phyloP scores from a whole-genome alignment of 1,140 invertebrate genomes.

The Tribolium castaneum region DNA sequence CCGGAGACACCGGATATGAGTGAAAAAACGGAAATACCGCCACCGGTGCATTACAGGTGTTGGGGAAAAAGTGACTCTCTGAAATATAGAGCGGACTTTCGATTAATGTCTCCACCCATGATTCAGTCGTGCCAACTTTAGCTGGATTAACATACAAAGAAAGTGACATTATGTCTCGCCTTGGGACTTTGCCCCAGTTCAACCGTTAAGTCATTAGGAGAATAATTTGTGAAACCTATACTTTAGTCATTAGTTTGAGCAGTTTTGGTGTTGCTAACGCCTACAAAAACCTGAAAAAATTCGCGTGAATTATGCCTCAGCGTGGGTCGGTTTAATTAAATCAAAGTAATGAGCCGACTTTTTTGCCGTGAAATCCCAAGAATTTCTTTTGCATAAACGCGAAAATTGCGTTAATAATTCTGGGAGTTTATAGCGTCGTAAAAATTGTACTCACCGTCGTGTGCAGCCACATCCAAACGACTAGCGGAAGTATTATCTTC shows the following conservation, averaged over 20 bases:
- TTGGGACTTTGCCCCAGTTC: neutral
- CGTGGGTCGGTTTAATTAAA: neutral
- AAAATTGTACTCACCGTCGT: conserved; percentile 65
- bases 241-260: neutral
- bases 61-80: neutral
- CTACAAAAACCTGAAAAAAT: conserved; percentile 1
- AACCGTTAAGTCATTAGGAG: neutral
- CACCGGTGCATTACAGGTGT: conserved; percentile 6
- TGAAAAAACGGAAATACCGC: conserved; percentile 41
- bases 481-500: conserved; percentile 78
- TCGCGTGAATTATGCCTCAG: neutral
- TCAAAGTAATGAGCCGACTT: neutral
- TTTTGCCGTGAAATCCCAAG: neutral
- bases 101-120: conserved; percentile 4
- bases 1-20: conserved; percentile 43
- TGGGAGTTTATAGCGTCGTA: conserved; percentile 6
- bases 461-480: conserved; percentile 74
- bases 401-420: neutral
- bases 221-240: conserved; percentile 26
- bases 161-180: conserved; percentile 8
- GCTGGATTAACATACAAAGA: conserved; percentile 18
- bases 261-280: neutral
- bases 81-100: neutral
- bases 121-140: conserved; percentile 2
- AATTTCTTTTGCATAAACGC: neutral